Evolutionary conservation across 2,113 vertebrate genomes (phyloP).

Genomic region (Callaeas wilsoni): DNA sequence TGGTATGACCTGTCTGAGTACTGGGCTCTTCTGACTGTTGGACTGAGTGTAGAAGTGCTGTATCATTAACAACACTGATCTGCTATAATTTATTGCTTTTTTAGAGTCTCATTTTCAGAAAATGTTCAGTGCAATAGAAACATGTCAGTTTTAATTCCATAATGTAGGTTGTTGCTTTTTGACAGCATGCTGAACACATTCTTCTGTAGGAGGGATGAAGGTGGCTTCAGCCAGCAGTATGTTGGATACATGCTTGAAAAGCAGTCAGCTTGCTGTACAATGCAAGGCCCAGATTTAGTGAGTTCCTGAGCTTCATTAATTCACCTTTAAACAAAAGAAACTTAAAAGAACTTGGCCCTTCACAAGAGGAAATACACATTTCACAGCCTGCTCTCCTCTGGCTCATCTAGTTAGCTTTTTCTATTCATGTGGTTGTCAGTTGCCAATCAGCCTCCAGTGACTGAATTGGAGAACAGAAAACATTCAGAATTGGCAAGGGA

Average conservation of each 20-base stretch:
- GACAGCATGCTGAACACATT: background rate
- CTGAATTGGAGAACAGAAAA: conserved; percentile 32
- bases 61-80: background rate
- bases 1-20: background rate
- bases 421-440: conserved; percentile 18
- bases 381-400: conserved; percentile 15
- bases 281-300: background rate
- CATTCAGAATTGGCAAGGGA: conserved; percentile 38
- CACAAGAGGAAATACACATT: background rate
- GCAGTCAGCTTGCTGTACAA: background rate
- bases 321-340: conserved; percentile 10
- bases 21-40: background rate
- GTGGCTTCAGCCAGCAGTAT: background rate
- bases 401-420: conserved; percentile 28
- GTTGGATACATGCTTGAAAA: background rate
- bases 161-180: background rate
- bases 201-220: background rate
- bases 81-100: background rate
- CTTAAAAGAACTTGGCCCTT: background rate
- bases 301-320: background rate
- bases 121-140: background rate
- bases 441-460: conserved; percentile 37
- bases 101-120: background rate
- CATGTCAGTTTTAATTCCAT: background rate
- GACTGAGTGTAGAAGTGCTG: fast-evolving